Evolutionary conservation across 2,113 vertebrate genomes (phyloP), one percentile per base, ranked within the genome.

Genomic region (Apteryx mantelli): DNA sequence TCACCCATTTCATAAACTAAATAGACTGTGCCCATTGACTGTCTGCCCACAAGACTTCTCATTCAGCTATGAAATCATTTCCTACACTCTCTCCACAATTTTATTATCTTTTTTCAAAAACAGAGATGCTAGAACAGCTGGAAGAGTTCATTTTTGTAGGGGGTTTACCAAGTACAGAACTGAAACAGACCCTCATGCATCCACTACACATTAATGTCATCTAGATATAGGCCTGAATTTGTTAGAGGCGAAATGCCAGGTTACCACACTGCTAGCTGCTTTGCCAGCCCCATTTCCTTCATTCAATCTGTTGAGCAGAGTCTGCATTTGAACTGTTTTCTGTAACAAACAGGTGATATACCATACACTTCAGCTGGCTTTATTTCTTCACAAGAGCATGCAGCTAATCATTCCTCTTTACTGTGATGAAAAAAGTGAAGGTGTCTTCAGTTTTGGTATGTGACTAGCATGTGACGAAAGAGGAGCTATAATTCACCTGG

Each of bases 41-140:
- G 11, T 34, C 56, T 80, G 30, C 30, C 28, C 8, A 69, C 32
- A 61, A 65, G 53, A 68, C 68, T 78, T 82, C 65, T 92, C 65
- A 60, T 97, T 95, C 26, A 55, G 44, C 18, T 64, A 36, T 78
- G 44, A 73, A 96, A 64, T 82, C 24, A 70, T 83, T 92, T 91
- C 17, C 40, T 88, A 40, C 1, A 16, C 9, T 74, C 8, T 69
- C 38, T 38, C 32, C 32, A 52, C 32, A 38, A 32, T 61, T 73
- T n/a, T 55, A 56, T 80, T 74, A 84, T 19, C 7, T 50, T 46
- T 91, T 87, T 42, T 4, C 1, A 55, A 90, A 89, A 89, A 3
- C 18, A 89, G 36, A 2, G 9, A 64, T 55, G 32, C 13, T 70
- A 64, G 46, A 91, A 70, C 15, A 38, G 61, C 50, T 11, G 7